Evolutionary conservation across 1,140 invertebrate species (phyloP).

Genomic region (Cyclina sinensis): DNA sequence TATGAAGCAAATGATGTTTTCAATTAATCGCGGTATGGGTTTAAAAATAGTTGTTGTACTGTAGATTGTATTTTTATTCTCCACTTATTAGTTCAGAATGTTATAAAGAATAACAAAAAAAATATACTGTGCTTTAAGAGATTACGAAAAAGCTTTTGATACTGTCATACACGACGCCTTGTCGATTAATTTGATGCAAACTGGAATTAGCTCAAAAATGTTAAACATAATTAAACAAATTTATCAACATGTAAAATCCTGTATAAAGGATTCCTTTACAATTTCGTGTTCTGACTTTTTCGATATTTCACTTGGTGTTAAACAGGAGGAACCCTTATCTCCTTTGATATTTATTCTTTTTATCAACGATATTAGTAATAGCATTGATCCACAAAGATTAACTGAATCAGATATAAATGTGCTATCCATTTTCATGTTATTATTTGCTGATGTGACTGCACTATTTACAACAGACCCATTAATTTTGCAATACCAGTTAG

Average conservation of each 20-base stretch:
- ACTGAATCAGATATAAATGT: conserved; percentile 17
- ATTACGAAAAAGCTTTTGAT: conserved; percentile 33
- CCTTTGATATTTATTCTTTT: conserved; percentile 30
- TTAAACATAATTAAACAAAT: conserved; percentile 36
- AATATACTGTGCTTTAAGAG: conserved; percentile 38
- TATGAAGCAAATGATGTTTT: not conserved
- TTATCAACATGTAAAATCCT: conserved; percentile 39
- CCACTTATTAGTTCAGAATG: conserved; percentile 45
- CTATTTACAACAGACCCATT: conserved; percentile 15
- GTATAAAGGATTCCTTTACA: not conserved
- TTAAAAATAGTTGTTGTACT: conserved; percentile 28
- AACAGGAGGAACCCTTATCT: conserved; percentile 9
- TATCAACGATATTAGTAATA: not conserved
- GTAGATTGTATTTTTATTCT: conserved; percentile 54
- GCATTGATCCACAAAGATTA: not conserved
- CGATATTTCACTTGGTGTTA: conserved; percentile 6
- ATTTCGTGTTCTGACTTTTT: conserved; percentile 16
- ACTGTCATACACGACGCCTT: conserved; percentile 13
- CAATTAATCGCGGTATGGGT: conserved; percentile 40
- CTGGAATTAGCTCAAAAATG: conserved; percentile 34
- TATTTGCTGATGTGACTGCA: conserved; percentile 21
- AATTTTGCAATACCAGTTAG: conserved; percentile 21
- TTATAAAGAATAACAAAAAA: conserved; percentile 14
- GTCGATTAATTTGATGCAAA: conserved; percentile 38
- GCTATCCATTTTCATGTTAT: conserved; percentile 1